Percentiles rank a stretch among this genome's conserved stretches.
phyloP scores from a whole-genome alignment of 2,888 invertebrate genomes.

The Sphaerophoria taeniata region DNA sequence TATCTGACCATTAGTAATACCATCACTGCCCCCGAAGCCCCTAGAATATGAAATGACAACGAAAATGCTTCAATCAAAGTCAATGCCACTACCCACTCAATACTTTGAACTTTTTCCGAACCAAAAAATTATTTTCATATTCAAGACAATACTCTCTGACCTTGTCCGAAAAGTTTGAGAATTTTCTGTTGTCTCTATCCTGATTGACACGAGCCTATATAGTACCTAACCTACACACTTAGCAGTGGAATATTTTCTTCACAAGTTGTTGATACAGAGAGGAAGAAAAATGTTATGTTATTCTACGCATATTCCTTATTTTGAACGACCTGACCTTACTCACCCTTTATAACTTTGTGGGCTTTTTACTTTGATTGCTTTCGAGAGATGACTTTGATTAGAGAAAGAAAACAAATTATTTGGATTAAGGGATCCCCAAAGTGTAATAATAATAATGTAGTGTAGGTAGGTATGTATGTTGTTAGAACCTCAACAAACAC shows the following conservation, averaged over 20 bases:
- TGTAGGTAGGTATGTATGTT: no score
- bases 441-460: no score
- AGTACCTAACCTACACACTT: not conserved
- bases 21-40: not conserved
- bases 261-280: not conserved
- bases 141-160: constrained; percentile 61
- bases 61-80: constrained; percentile 50
- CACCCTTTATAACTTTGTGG: constrained; percentile 31
- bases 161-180: constrained; percentile 47
- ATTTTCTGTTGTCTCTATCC: not conserved
- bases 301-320: constrained; percentile 37
- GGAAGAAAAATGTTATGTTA: not conserved
- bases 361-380: constrained; percentile 5
- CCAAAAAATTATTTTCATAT: constrained; percentile 8
- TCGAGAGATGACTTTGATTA: constrained; percentile 37
- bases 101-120: not conserved
- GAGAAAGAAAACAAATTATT: constrained; percentile 43
- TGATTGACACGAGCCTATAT: constrained; percentile 51
- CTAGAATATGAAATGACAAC: constrained; percentile 25
- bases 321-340: constrained; percentile 58
- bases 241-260: not conserved
- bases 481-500: no score
- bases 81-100: constrained; percentile 40
- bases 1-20: not conserved
- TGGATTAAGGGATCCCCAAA: constrained; percentile 29